A percentile compares a stretch with the other conserved stretches of the same genome.
Evolutionary conservation across 1,140 invertebrate species (phyloP).

Genomic region (Lepidurus packardi): DNA sequence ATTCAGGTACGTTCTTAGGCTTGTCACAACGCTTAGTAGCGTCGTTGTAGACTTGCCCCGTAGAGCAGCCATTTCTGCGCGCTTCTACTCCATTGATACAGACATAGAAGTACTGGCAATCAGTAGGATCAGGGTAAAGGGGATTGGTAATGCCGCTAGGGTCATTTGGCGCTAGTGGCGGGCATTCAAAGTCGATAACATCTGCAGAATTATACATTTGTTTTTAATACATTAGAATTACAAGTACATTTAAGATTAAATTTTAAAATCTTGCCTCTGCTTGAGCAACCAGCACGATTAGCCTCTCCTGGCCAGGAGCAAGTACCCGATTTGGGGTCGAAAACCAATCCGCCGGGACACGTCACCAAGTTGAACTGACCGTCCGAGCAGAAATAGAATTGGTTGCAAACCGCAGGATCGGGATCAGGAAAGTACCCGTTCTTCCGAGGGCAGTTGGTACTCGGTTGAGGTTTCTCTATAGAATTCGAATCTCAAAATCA

Average conservation of each 20-base stretch:
- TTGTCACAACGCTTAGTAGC: conserved; percentile 72
- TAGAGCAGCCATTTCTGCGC: conserved; percentile 66
- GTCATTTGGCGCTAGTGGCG: conserved; percentile 60
- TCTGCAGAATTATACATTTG: no score
- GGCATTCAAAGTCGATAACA: conserved; percentile 71
- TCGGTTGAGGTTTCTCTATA: conserved; percentile 67
- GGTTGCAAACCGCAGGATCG: conserved; percentile 68
- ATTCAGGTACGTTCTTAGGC: conserved; percentile 70
- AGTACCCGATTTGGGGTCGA: conserved; percentile 64
- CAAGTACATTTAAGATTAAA: no score
- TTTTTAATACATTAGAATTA: no score
- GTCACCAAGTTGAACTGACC: conserved; percentile 62
- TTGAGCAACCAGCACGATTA: conserved; percentile 61
- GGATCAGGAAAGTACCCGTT: conserved; percentile 75
- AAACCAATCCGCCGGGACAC: conserved; percentile 76
- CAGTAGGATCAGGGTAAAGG: conserved; percentile 71
- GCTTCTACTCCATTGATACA: conserved; percentile 70
- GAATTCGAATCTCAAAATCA: conserved; percentile 31
- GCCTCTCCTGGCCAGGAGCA: conserved; percentile 78
- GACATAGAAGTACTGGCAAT: conserved; percentile 80
- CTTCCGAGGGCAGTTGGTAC: conserved; percentile 68
- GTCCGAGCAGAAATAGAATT: conserved; percentile 75
- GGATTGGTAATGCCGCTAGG: conserved; percentile 66
- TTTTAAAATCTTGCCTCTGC: conserved; percentile 51
- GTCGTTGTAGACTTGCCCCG: conserved; percentile 73